Evolutionary conservation across 2,113 vertebrate species (phyloP), one percentile per base, ranked within the genome.

Genomic region (Sinocyclocheilus grahami): DNA sequence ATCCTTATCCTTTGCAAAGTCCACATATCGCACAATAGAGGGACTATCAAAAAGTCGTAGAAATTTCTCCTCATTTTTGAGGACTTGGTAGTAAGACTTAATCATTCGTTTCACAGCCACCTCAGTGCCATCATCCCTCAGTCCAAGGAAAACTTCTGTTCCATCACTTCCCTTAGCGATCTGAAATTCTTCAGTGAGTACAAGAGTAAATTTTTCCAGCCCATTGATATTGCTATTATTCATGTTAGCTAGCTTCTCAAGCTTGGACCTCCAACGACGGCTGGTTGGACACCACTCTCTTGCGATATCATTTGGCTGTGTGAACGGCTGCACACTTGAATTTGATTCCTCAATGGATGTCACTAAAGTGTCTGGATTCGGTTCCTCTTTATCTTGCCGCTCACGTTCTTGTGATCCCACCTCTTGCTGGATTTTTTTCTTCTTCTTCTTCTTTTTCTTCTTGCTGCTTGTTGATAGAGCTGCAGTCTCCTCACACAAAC

Each of bases 1-100:
- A 82, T 91, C 24, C 0, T 69, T 11, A 85, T 93, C 93, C 4
- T 93, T 90, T 16, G 69, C 65, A 81, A 33, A 55, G 33, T 93
- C 92, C 30, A 93, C 51, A 55, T 94, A 93, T 86, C 89, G 82
- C 18, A 95, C 93, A 62, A 94, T 93, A 1, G 13, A 88, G 1
- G 18, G 27, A 85, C 87, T 46, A 0, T 93, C 86, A 0, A 94
- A 88, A 6, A 84, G 90, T 22, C 88, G 86, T 5, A 94, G 86
- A 5, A 92, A 75, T 76, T 92, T 0, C 27, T 27, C 27, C 27
- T 27, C 27, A 1, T 27, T 27, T 84, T 87, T 93, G 14, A 94
- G 78, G 5, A 0, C 84, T 0, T 89, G 1, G 51, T 93, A 92
- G 80, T n/a, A n/a, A n/a, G n/a, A n/a, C n/a, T 93, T 92, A 51